Conservation (phyloP, 2,113 vertebrate genomes). For the Xenus cinereus region DNA sequence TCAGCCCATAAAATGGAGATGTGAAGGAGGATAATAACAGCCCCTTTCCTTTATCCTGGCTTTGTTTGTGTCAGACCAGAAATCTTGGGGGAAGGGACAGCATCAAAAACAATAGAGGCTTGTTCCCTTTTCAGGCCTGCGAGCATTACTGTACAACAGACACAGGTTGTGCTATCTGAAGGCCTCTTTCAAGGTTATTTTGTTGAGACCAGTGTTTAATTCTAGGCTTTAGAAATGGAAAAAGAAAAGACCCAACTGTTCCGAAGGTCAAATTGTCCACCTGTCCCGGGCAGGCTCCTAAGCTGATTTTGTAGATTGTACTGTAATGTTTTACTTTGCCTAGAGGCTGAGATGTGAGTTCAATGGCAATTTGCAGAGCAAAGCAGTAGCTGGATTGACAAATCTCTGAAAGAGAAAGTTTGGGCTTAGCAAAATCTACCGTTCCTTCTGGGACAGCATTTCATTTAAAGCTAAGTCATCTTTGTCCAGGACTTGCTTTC, state of each 20-base stretch:
- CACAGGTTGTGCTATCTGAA: conserved; percentile 6
- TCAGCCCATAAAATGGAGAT: conserved; percentile 6
- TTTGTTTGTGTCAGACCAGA: conserved; percentile 4
- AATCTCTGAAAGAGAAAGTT: neutral
- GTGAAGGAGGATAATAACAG: conserved; percentile 4
- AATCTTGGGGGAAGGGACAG: neutral
- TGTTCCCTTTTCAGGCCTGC: neutral
- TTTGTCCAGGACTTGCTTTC: neutral
- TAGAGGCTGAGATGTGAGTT: neutral
- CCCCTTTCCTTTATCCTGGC: neutral
- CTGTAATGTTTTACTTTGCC: neutral
- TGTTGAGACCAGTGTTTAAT: neutral
- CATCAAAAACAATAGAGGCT: neutral
- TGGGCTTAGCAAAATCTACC: neutral
- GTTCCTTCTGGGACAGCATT: neutral
- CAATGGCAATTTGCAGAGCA: neutral
- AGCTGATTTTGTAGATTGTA: neutral
- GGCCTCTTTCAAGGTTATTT: conserved; percentile 12
- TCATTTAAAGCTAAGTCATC: neutral
- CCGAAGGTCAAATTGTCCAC: conserved; percentile 11
- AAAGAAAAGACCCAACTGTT: conserved; percentile 11
- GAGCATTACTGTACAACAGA: neutral
- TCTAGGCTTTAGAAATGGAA: conserved; percentile 25
- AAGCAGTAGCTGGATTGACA: neutral
- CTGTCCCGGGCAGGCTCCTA: neutral